Percentiles rank a stretch among this genome's conserved stretches.
phyloP scores from a whole-genome alignment of 1,140 invertebrate species.

The Lepidostoma basale region DNA sequence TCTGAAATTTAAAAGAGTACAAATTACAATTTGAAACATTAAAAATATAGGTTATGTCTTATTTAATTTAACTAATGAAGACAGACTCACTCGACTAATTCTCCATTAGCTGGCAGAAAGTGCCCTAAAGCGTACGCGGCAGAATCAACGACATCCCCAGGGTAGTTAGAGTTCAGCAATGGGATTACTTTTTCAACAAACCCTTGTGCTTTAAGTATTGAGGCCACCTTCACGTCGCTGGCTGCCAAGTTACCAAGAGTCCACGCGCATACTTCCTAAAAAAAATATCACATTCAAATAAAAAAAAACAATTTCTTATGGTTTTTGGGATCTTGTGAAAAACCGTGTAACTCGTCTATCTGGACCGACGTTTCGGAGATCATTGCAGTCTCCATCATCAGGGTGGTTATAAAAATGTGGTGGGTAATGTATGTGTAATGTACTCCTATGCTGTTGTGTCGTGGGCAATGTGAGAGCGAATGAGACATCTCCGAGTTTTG shows the following conservation, averaged over 20 bases:
- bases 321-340: no score
- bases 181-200: slow-evolving; percentile 49
- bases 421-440: slow-evolving; percentile 4
- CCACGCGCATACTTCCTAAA: slow-evolving; percentile 56
- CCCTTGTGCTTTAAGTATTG: slow-evolving; percentile 52
- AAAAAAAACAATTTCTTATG: neutral
- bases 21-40: neutral
- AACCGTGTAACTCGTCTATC: no score
- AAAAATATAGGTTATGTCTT: neutral
- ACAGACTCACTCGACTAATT: slow-evolving; percentile 47
- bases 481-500: no score
- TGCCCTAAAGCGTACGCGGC: slow-evolving; percentile 51
- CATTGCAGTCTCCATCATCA: no score
- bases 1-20: slow-evolving; percentile 16
- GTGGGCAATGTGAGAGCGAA: no score
- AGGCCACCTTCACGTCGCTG: slow-evolving; percentile 46
- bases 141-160: slow-evolving; percentile 48
- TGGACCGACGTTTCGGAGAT: no score
- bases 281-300: slow-evolving; percentile 38
- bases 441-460: slow-evolving; percentile 2
- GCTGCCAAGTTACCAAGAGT: slow-evolving; percentile 56
- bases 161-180: slow-evolving; percentile 28
- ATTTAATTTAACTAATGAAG: neutral
- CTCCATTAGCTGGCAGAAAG: slow-evolving; percentile 23
- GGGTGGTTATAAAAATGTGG: no score